phyloP scores from a whole-genome alignment of 2,113 vertebrate genomes.

The Lethenteron reissneri region DNA sequence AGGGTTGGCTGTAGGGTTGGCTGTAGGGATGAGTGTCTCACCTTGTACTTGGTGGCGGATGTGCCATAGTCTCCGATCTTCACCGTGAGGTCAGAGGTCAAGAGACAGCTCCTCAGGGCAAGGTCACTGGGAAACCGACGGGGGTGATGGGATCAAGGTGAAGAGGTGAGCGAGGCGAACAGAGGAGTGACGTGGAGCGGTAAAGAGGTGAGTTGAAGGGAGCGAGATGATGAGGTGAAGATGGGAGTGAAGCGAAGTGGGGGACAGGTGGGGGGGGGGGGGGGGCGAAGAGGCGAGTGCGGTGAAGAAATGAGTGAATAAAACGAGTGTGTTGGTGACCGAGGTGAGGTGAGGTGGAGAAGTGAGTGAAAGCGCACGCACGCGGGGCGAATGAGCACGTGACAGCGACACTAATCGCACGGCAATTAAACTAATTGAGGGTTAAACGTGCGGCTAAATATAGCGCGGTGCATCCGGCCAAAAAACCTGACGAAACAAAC shows the following conservation, averaged over 20 bases:
- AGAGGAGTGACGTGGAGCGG: not conserved
- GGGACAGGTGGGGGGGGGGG: not conserved
- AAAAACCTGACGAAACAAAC: no score
- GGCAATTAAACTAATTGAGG: no score
- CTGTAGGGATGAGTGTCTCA: slow-evolving; percentile 18
- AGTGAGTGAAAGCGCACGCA: no score
- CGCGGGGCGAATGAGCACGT: no score
- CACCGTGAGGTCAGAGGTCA: slow-evolving; percentile 57
- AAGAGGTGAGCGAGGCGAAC: not conserved
- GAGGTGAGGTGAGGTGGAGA: no score
- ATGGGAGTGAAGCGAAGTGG: not conserved
- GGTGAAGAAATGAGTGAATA: no score
- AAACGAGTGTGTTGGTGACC: no score
- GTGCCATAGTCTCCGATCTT: slow-evolving; percentile 93
- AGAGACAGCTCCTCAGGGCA: slow-evolving; percentile 72
- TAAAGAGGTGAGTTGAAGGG: not conserved
- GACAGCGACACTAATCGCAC: no score
- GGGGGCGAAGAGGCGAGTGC: not conserved
- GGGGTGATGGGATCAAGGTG: not conserved
- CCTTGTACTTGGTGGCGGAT: slow-evolving; percentile 68
- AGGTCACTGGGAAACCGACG: slow-evolving; percentile 36
- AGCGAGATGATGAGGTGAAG: not conserved
- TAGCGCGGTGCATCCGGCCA: no score
- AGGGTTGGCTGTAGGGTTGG: no score
- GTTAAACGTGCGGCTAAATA: no score